Conservation (phyloP, 2,113 vertebrate genomes). For the Rynchops niger region DNA sequence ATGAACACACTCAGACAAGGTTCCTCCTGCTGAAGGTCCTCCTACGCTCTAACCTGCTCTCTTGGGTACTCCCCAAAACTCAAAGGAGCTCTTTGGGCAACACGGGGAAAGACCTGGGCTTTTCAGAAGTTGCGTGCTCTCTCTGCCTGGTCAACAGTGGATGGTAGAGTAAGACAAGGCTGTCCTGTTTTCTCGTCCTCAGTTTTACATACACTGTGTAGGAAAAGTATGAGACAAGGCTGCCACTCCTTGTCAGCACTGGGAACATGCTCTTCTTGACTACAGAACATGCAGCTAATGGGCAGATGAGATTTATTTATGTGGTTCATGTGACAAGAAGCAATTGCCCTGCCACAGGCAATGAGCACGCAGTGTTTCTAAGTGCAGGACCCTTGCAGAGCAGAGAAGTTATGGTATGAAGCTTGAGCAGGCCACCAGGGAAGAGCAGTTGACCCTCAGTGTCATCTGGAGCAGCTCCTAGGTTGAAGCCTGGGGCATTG, state of each 20-base stretch:
- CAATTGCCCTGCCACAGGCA: not conserved
- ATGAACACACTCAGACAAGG: not conserved
- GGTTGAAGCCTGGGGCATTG: not conserved
- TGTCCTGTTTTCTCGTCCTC: not conserved
- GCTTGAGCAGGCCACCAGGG: not conserved
- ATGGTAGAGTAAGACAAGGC: not conserved
- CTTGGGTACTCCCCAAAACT: not conserved
- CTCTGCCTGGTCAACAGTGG: not conserved
- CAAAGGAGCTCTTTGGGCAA: not conserved
- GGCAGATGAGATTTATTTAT: not conserved
- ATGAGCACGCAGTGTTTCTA: accelerated
- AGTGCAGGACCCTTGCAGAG: not conserved
- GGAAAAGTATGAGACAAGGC: not conserved
- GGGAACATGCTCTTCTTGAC: not conserved
- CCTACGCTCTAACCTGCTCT: not conserved
- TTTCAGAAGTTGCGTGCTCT: not conserved
- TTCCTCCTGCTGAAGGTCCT: not conserved
- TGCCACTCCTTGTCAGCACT: constrained; percentile 2
- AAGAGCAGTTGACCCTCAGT: not conserved
- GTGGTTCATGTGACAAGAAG: not conserved
- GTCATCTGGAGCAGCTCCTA: not conserved
- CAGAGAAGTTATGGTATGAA: not conserved
- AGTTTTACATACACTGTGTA: not conserved
- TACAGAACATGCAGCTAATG: not conserved
- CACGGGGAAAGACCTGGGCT: not conserved